These are phyloP conservation scores for Aphelocoma californica DNA, from an alignment of 2,797 vertebrate genomes.

Conservation along the genomic window DNA sequence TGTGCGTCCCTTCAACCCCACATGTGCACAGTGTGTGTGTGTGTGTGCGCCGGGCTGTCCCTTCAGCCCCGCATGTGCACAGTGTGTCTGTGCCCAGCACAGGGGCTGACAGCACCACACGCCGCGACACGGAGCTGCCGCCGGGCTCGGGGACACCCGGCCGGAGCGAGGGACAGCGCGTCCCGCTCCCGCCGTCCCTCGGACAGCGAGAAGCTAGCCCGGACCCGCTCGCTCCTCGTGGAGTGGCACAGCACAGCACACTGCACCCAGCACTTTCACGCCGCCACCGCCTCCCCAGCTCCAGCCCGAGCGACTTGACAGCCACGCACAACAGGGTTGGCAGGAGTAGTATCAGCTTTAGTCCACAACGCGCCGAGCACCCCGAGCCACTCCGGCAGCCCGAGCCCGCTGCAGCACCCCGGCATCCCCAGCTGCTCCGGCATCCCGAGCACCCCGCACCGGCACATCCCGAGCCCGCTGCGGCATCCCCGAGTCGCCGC, in stretches of 20 bases:
- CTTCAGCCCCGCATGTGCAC: neutral
- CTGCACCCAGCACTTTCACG: neutral
- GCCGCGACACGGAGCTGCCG: neutral
- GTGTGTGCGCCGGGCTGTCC: too few species aligned
- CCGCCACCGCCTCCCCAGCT: neutral
- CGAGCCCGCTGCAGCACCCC: neutral
- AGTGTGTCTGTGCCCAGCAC: neutral
- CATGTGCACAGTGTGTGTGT: too few species aligned
- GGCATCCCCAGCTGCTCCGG: neutral
- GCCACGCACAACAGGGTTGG: neutral
- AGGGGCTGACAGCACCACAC: neutral
- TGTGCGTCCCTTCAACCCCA: neutral
- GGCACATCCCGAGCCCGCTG: neutral
- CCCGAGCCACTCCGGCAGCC: neutral
- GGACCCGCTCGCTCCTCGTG: accelerated
- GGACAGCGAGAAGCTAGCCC: neutral
- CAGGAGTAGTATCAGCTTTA: neutral
- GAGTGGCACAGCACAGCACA: neutral
- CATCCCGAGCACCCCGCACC: neutral
- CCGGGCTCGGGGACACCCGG: neutral
- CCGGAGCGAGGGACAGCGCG: too few species aligned
- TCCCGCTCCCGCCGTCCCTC: neutral
- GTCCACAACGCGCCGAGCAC: neutral
- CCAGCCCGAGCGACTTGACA: neutral
- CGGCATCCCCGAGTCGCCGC: neutral